Evolutionary conservation across 2,113 vertebrate genomes (phyloP).

Genomic region (Sander vitreus): DNA sequence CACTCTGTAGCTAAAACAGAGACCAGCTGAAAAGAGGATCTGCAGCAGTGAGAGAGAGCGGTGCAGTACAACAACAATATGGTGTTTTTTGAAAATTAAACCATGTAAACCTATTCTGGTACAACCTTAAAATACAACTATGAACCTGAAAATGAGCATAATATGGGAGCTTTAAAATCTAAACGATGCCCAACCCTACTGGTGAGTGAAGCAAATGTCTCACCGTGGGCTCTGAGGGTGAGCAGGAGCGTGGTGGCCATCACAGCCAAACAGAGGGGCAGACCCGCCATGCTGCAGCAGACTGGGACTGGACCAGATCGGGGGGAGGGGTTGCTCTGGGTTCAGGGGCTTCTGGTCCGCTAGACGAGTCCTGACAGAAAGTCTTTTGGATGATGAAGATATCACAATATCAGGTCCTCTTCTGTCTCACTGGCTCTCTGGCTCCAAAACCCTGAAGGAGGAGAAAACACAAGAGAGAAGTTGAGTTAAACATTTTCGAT

Average conservation of each 20-base stretch:
- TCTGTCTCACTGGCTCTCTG: constrained; percentile 71
- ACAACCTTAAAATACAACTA: too few relatives aligned
- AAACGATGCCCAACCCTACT: too few relatives aligned
- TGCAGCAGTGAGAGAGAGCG: too few relatives aligned
- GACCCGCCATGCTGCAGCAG: constrained; percentile 70
- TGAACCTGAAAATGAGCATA: too few relatives aligned
- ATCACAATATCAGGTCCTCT: constrained; percentile 65
- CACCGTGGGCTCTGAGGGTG: constrained; percentile 70
- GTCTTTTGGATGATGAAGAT: neutral
- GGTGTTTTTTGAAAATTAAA: too few relatives aligned
- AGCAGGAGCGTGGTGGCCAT: constrained; percentile 68
- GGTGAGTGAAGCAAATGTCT: neutral
- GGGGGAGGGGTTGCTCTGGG: neutral
- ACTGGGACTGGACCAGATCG: neutral
- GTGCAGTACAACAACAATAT: too few relatives aligned
- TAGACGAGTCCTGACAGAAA: constrained; percentile 11
- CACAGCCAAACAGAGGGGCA: constrained; percentile 50
- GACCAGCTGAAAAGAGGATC: too few relatives aligned
- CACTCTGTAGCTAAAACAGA: too few relatives aligned
- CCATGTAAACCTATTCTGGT: too few relatives aligned
- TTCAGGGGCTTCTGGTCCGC: neutral
- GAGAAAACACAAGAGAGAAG: neutral
- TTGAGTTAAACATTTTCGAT: too few relatives aligned
- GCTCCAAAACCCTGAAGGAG: constrained; percentile 68
- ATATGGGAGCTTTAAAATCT: too few relatives aligned